Evolutionary conservation across 2,113 vertebrate genomes (phyloP), one percentile per base, ranked within the genome.

Genomic region (Trochalopteron elliotii): DNA sequence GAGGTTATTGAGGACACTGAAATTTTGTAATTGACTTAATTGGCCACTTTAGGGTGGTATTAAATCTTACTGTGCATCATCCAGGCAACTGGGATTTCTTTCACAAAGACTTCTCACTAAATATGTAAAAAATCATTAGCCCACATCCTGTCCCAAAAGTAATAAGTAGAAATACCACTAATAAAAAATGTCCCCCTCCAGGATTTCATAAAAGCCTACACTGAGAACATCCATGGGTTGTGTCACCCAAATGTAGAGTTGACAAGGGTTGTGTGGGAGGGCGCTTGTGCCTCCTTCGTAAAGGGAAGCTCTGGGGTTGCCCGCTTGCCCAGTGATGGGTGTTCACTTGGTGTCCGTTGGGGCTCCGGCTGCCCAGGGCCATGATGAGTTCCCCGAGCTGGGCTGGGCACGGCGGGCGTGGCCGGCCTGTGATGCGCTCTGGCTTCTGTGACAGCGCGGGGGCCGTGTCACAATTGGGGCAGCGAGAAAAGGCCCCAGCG

Each of bases 1-100:
- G 18, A 69, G 9, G 18, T 45, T 72, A 44, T 10, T 74, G 50
- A 70, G 79, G 33, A 31, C 27, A 52, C 3, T 0, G 0, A 42
- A 27, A 83, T 39, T 47, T 71, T 84, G 35, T 27, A 20, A n/a
- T 87, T 40, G 72, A 22, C 1, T 53, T 61, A 37, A 3, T 13
- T 35, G 39, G 3, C 3, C 7, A 22, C 21, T 65, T 52, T 72
- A 40, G 8, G 5, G 45, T 8, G 8, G 24, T 44, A 69, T 16
- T 37, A 42, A 7, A 33, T 24, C 8, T 50, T 39, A 11, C 10
- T 64, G 11, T 59, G 11, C 16, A 28, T 68, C 44, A 45, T 25
- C 19, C 17, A 28, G 56, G 8, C 4, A 37, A 15, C 5, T 8
- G 55, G 23, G 25, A 61, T 61, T 64, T 52, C 13, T 72, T 63